phyloP scores from a whole-genome alignment of 2,888 invertebrate genomes.

The Monochamus alternatus region DNA sequence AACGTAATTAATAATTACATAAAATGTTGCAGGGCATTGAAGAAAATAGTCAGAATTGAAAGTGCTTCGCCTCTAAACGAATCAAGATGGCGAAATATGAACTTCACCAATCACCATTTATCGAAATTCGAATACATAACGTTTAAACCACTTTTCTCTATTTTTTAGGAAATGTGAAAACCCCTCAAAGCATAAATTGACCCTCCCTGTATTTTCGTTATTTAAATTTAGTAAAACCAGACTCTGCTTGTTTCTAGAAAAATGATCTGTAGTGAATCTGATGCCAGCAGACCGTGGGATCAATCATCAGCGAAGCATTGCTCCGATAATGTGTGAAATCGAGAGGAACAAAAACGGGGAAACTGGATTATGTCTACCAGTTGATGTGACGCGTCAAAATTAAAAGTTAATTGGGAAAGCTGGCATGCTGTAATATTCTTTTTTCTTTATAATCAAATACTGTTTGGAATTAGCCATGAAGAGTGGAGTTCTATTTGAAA shows the following conservation, averaged over 20 bases:
- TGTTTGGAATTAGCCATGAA: not conserved
- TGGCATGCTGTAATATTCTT: not conserved
- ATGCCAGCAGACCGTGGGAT: constrained; percentile 3
- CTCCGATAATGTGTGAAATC: constrained; percentile 6
- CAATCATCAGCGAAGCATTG: constrained; percentile 10
- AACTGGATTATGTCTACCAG: not conserved
- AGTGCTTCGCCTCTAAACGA: no score
- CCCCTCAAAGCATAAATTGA: no score
- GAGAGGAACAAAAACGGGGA: constrained; percentile 10
- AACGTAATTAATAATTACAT: no score
- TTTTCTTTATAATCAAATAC: not conserved
- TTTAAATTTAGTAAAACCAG: not conserved
- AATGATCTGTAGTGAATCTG: not conserved
- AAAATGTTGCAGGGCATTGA: no score
- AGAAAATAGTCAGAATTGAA: no score
- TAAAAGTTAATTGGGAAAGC: constrained; percentile 20
- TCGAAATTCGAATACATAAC: no score
- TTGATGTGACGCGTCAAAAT: constrained; percentile 19
- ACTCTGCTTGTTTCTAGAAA: not conserved
- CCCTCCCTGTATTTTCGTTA: no score
- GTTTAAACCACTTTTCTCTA: no score
- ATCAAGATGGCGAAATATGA: no score
- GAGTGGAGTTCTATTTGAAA: no score
- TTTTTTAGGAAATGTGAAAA: no score
- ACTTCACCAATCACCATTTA: no score